Evolutionary conservation across 2,888 invertebrate genomes (phyloP), one percentile per base, ranked within the genome.

Genomic region (Acleris holmiana): DNA sequence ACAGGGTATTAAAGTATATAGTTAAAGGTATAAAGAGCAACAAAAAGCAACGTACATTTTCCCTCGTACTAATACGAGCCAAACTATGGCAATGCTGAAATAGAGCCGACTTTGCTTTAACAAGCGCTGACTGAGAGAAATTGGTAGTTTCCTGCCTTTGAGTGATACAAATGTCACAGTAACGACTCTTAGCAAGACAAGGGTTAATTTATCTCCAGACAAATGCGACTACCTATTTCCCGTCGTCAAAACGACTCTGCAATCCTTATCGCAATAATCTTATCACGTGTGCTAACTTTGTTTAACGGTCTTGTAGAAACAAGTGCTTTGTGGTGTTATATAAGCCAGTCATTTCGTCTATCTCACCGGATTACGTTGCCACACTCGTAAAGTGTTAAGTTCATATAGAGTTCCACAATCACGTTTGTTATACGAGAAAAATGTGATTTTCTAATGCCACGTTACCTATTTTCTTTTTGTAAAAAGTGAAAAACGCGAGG

Each of bases 101-200:
- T 73, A 70, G 69, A 77, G 74, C 75, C 73, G 69, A 75, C 77
- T 78, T 81, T 73, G 75, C 77, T 79, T 71, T 84, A 88, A 87
- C 87, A 86, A 84, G 75, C 77, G 76, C 79, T 79, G 82, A 80
- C 80, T 79, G 76, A 79, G 80, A 83, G 80, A 78, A 83, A 88
- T 87, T 84, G 85, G 76, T 80, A 79, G 85, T 84, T 84, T 89
- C 88, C 87, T 86, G 84, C 73, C 80, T 73, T 79, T 78, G 79
- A 85, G 83, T 82, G 84, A 82, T 82, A 85, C 84, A 83, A 85
- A 84, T 79, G 84, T 78, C 81, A 75, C 75, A 71, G 74, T 84
- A 86, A 85, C 82, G 78, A 82, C 77, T 77, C 72, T 75, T 73
- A 75, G 70, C 71, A 76, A 79, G 83, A 84, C 84, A 83, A 83